Evolutionary conservation across 2,888 invertebrate species (phyloP).

Genomic region (Pardosa pseudoannulata): DNA sequence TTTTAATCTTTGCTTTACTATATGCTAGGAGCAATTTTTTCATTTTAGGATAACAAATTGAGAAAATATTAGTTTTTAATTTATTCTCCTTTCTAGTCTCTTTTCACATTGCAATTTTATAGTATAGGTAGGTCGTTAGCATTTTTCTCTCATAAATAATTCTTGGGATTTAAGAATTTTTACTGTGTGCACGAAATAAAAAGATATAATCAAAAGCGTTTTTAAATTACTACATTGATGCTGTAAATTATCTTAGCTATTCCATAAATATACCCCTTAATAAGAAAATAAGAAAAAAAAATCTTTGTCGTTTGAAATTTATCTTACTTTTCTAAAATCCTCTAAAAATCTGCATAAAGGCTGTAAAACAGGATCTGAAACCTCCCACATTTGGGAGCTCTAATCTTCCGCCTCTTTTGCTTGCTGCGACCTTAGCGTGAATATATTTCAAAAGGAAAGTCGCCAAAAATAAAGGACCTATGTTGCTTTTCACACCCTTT

Average conservation of each 20-base stretch:
- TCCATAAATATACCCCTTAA: constrained; percentile 9
- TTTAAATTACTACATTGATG: background rate
- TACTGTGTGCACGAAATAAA: too few species aligned
- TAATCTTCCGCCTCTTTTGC: constrained; percentile 15
- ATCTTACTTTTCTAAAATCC: constrained; percentile 17
- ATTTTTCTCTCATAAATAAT: too few species aligned
- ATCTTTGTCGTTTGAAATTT: constrained; percentile 39
- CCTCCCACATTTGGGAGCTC: constrained; percentile 4
- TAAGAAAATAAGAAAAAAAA: constrained; percentile 36
- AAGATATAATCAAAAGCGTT: background rate
- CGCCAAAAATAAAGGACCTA: constrained; percentile 11
- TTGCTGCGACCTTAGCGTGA: background rate
- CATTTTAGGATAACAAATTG: too few species aligned
- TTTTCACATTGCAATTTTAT: too few species aligned
- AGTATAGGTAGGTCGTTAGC: too few species aligned
- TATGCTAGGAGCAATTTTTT: too few species aligned
- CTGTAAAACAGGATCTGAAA: constrained; percentile 36
- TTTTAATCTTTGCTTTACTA: too few species aligned
- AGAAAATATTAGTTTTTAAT: too few species aligned
- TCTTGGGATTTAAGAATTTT: too few species aligned
- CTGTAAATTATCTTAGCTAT: background rate
- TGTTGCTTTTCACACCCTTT: constrained; percentile 42
- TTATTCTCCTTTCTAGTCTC: too few species aligned
- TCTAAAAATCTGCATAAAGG: constrained; percentile 38
- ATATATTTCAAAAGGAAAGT: constrained; percentile 21